Evolutionary conservation across 2,888 invertebrate species (phyloP).

Genomic region (Caradrina clavipalpis): DNA sequence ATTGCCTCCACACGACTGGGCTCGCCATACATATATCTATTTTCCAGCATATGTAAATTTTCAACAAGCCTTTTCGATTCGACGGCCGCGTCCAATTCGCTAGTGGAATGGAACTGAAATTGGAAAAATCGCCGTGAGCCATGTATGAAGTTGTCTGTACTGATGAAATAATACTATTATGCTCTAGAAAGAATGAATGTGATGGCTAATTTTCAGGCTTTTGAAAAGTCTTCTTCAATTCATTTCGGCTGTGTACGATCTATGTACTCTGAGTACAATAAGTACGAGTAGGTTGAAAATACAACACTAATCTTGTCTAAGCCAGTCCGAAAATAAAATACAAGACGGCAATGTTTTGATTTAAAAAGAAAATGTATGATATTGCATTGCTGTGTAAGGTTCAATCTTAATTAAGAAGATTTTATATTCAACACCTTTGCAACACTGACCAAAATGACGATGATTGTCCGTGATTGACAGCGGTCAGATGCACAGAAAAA

Average conservation of each 20-base stretch:
- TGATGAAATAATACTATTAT: constrained; percentile 60
- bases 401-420: background rate
- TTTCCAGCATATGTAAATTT: constrained; percentile 87
- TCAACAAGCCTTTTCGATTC: constrained; percentile 88
- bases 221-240: background rate
- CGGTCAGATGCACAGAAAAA: too few relatives aligned
- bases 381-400: background rate
- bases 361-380: background rate
- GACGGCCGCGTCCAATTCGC: constrained; percentile 85
- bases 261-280: background rate
- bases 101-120: constrained; percentile 83
- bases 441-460: too few relatives aligned
- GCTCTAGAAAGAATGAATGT: constrained; percentile 6
- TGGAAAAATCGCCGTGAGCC: constrained; percentile 82
- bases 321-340: background rate
- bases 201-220: background rate
- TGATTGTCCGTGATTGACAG: too few relatives aligned
- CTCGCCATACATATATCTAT: constrained; percentile 74
- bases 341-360: background rate
- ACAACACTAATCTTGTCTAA: background rate
- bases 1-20: constrained; percentile 80
- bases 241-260: background rate
- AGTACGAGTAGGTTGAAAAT: background rate
- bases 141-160: constrained; percentile 66
- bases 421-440: too few relatives aligned